Percentiles rank a stretch among this genome's conserved stretches.
Conservation (phyloP, 37 sponge, comb jelly and placozoan genomes). For the Chondrosia reniformis region DNA sequence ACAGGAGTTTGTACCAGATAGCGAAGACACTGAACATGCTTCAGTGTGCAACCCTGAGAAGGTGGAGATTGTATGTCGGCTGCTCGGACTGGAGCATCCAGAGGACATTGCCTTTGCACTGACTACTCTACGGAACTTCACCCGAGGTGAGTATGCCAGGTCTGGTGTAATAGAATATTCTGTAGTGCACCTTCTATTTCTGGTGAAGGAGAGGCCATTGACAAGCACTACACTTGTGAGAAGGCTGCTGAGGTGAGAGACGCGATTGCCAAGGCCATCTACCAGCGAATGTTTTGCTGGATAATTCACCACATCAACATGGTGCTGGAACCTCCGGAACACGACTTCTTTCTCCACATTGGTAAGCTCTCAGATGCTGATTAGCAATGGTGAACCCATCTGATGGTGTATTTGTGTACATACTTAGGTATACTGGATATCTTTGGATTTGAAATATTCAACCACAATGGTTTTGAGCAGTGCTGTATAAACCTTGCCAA, state of each 20-base stretch:
- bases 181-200: background rate
- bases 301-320: constrained; percentile 61
- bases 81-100: constrained; percentile 35
- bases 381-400: too few species aligned
- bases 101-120: constrained; percentile 54
- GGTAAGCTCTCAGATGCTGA: too few species aligned
- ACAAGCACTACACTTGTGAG: constrained; percentile 46
- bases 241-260: constrained; percentile 75
- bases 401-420: background rate
- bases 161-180: background rate
- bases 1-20: constrained; percentile 51
- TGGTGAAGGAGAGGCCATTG: constrained; percentile 63
- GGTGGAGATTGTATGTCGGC: constrained; percentile 14
- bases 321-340: constrained; percentile 34
- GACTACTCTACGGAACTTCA: constrained; percentile 57
- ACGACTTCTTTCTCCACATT: constrained; percentile 29
- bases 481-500: constrained; percentile 90
- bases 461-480: constrained; percentile 75
- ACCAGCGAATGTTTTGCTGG: constrained; percentile 65
- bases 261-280: constrained; percentile 72
- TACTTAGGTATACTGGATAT: constrained; percentile 72
- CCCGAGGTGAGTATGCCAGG: constrained; percentile 47
- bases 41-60: constrained; percentile 18
- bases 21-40: constrained; percentile 42
- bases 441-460: constrained; percentile 79